Conservation (phyloP, 64 coral and sea anemone genomes). For the Porites lutea region DNA sequence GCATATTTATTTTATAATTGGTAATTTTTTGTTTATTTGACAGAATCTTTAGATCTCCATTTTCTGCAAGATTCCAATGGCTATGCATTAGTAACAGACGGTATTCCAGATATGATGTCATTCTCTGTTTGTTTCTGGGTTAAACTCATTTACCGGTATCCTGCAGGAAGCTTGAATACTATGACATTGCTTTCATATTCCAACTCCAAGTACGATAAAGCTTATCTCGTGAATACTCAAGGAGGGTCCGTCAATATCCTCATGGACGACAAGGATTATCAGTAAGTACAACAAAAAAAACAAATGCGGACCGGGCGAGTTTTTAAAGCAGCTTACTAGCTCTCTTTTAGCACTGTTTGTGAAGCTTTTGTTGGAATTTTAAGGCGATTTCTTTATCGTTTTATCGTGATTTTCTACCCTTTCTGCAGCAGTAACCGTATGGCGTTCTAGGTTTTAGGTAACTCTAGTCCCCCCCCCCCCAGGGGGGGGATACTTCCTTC, state of each 20-base stretch:
- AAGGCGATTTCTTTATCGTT: no score
- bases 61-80: slow-evolving; percentile 11
- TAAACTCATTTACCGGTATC: not conserved
- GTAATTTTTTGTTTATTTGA: not conserved
- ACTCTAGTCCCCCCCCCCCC: no score
- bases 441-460: no score
- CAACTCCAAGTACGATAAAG: not conserved
- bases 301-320: no score
- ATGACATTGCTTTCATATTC: not conserved
- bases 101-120: slow-evolving; percentile 7
- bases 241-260: not conserved
- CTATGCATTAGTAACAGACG: not conserved
- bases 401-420: no score
- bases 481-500: no score
- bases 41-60: slow-evolving; percentile 14
- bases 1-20: not conserved
- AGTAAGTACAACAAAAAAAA: not conserved
- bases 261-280: not conserved
- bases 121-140: slow-evolving; percentile 24
- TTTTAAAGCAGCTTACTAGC: no score
- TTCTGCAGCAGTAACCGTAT: no score
- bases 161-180: not conserved
- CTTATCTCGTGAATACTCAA: not conserved
- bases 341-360: no score
- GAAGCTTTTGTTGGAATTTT: no score